These are phyloP conservation scores for Cotesia vestalis DNA, from an alignment of 1,140 invertebrate genomes.

Conservation along the genomic window DNA sequence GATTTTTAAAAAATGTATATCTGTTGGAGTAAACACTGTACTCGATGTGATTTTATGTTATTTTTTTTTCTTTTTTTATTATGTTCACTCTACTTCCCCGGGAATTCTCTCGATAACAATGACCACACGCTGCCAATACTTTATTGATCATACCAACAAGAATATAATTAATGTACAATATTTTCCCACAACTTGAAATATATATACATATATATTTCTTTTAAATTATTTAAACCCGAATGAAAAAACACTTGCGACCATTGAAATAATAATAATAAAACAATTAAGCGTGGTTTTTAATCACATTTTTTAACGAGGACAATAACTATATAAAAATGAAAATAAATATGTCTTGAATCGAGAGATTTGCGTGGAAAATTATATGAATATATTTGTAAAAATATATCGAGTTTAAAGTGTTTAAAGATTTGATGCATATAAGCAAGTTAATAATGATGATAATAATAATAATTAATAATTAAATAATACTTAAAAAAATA, in stretches of 20 bases:
- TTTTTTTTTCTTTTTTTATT: background rate
- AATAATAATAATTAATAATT: background rate
- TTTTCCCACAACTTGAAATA: no score
- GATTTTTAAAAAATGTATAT: conserved; percentile 1
- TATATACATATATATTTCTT: background rate
- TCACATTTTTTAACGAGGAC: conserved; percentile 46
- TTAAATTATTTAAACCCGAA: conserved; percentile 1
- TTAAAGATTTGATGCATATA: conserved; percentile 1
- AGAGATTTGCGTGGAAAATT: conserved; percentile 7
- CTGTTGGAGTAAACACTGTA: background rate
- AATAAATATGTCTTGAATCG: conserved; percentile 15
- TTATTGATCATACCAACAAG: no score
- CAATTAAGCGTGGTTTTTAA: background rate
- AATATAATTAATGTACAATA: no score
- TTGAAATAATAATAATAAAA: no score
- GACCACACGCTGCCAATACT: background rate
- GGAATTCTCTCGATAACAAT: conserved; percentile 15
- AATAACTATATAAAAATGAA: conserved; percentile 43
- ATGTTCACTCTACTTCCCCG: background rate
- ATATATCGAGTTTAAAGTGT: conserved; percentile 3
- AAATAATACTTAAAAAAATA: background rate
- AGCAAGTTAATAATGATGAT: no score
- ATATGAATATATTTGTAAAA: background rate
- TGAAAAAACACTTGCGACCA: background rate
- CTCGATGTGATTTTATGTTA: no score